phyloP scores from a whole-genome alignment of 1,140 invertebrate genomes.

The Trichonephila inaurata region DNA sequence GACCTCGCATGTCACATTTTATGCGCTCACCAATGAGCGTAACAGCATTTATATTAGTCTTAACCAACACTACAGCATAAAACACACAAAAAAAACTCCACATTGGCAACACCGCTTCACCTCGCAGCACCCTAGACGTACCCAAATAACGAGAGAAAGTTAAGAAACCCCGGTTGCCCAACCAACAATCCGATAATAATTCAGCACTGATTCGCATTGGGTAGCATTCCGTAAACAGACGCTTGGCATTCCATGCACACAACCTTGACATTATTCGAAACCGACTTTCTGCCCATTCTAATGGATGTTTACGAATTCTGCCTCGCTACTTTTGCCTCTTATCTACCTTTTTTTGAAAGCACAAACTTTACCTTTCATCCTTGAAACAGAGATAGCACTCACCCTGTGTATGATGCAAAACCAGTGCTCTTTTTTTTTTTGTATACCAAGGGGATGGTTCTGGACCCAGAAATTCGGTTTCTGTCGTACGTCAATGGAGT shows the following conservation, averaged over 20 bases:
- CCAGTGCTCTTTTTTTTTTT: too few relatives aligned
- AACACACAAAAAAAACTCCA: too few relatives aligned
- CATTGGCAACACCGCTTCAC: too few relatives aligned
- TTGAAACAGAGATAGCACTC: not conserved
- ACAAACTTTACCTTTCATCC: not conserved
- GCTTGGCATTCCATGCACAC: not conserved
- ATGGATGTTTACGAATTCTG: conserved; percentile 31
- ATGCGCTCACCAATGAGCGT: too few relatives aligned
- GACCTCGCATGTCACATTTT: too few relatives aligned
- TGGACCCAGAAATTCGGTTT: too few relatives aligned
- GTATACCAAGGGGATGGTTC: too few relatives aligned
- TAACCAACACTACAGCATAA: too few relatives aligned
- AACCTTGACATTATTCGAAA: conserved; percentile 47
- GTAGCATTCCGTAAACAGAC: conserved; percentile 22
- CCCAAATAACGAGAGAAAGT: not conserved
- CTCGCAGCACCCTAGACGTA: too few relatives aligned
- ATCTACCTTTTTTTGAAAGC: not conserved
- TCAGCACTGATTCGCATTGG: not conserved
- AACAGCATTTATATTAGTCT: too few relatives aligned
- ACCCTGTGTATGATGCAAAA: not conserved
- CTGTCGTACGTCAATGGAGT: too few relatives aligned
- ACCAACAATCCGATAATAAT: not conserved
- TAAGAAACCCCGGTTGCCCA: not conserved
- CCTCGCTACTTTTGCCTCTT: not conserved
- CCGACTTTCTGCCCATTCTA: not conserved